Evolutionary conservation across 2,888 invertebrate species (phyloP).

Genomic region (Hypercompe scribonia): DNA sequence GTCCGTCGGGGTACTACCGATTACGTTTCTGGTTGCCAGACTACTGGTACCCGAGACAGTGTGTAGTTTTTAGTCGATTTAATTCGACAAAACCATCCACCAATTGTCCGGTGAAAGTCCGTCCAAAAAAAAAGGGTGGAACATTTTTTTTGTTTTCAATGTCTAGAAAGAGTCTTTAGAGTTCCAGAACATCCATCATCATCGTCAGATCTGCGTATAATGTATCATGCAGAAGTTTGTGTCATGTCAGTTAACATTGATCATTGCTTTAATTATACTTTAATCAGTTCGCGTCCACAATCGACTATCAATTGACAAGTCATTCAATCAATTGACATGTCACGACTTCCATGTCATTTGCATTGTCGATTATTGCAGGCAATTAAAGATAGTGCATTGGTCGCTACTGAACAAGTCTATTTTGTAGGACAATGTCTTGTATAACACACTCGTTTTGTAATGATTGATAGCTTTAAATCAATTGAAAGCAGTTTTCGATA

Average conservation of each 20-base stretch:
- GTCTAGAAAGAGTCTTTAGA: too few relatives aligned
- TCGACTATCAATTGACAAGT: conserved; percentile 9
- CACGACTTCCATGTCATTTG: neutral
- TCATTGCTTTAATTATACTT: neutral
- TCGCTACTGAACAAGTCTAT: neutral
- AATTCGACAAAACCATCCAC: too few relatives aligned
- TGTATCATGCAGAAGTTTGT: neutral
- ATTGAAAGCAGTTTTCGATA: too few relatives aligned
- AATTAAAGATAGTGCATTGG: neutral
- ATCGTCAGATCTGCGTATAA: neutral
- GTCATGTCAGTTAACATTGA: neutral
- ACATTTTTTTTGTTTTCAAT: too few relatives aligned
- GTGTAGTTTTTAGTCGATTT: too few relatives aligned
- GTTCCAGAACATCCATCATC: neutral
- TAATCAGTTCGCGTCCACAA: neutral
- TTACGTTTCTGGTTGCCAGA: too few relatives aligned
- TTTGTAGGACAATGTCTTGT: neutral
- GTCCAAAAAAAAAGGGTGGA: too few relatives aligned
- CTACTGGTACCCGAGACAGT: too few relatives aligned
- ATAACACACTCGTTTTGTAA: too few relatives aligned
- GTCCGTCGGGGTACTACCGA: too few relatives aligned
- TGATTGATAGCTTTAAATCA: too few relatives aligned
- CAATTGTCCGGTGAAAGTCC: too few relatives aligned
- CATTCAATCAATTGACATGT: neutral
- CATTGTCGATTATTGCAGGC: neutral